Base-by-base conservation (phyloP, 1,140 invertebrate genomes). In the Drosophila sulfurigaster region DNA sequence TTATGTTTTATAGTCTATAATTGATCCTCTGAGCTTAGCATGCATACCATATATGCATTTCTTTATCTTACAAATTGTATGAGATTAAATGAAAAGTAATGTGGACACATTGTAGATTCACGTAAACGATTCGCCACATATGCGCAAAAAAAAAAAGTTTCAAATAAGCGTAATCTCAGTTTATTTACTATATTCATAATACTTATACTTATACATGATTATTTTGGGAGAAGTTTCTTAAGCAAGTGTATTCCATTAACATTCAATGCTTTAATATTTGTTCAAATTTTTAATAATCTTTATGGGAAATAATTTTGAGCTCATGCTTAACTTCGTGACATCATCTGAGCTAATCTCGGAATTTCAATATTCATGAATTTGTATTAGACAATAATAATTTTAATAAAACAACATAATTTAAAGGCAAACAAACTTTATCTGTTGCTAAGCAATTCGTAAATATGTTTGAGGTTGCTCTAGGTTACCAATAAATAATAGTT, bases 1-100 rank as follows among this genome's bases (percentile, higher is more conserved):
- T 91, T 91, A 91, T 78, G 74, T 91, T 91, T 91, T 91, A 91
- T 91, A 90, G 89, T 81, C 89, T 81, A 91, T 91, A 91, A 91
- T 91, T 91, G 89, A 91, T 91, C 85, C 89, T 85, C 76, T 71
- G 89, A 76, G 83, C 83, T 87, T 77, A 63, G 72, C 80, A 75
- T 74, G 79, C 78, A 54, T 25, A 57, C 15, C 6, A 11, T 62
- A 10, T 35, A 67, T 88, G 68, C 80, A 78, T 91, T 91, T 91
- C 74, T 86, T 91, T 90, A 90, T 86, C 85, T 85, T 74, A 81
- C 85, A 89, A 89, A 89, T 89, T 81, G 49, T 79, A 62, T 81
- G 85, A 78, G 81, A 89, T 89, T 89, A 89, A 89, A 89, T 89
- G 75, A 85, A 88, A 88, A 88, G 79, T 87, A 87, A 87, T 88